Evolutionary conservation across 2,888 invertebrate genomes (phyloP).

Genomic region (Scaeva pyrastri): DNA sequence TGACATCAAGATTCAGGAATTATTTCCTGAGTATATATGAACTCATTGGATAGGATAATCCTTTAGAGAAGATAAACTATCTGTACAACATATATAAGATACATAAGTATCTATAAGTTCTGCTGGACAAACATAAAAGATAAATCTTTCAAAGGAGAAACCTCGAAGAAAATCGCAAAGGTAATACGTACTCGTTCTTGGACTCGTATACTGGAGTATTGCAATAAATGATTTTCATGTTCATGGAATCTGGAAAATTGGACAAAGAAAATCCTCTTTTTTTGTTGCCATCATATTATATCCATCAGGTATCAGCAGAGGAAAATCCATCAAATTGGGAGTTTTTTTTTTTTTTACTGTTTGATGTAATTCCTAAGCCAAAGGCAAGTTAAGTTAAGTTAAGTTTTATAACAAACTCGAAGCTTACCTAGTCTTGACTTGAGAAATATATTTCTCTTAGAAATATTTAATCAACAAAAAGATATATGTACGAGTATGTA

Average conservation of each 20-base stretch:
- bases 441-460: too few relatives aligned
- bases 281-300: background rate
- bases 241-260: constrained; percentile 18
- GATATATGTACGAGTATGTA: too few relatives aligned
- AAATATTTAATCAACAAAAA: too few relatives aligned
- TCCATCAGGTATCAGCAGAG: background rate
- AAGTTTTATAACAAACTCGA: too few relatives aligned
- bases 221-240: background rate
- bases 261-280: constrained; percentile 10
- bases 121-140: constrained; percentile 13
- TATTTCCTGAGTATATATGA: background rate
- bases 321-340: background rate
- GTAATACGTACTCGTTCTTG: background rate
- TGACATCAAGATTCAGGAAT: background rate
- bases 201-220: background rate
- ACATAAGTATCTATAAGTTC: too few relatives aligned
- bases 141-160: background rate
- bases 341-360: too few relatives aligned
- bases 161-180: background rate
- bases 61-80: constrained; percentile 23
- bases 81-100: background rate
- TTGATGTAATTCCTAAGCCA: background rate
- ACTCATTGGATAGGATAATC: constrained; percentile 42
- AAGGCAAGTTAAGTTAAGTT: background rate
- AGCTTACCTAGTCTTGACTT: too few relatives aligned